These are phyloP conservation scores for Metopia argyrocephala DNA, from an alignment of 2,888 invertebrate genomes.

Conservation along the genomic window DNA sequence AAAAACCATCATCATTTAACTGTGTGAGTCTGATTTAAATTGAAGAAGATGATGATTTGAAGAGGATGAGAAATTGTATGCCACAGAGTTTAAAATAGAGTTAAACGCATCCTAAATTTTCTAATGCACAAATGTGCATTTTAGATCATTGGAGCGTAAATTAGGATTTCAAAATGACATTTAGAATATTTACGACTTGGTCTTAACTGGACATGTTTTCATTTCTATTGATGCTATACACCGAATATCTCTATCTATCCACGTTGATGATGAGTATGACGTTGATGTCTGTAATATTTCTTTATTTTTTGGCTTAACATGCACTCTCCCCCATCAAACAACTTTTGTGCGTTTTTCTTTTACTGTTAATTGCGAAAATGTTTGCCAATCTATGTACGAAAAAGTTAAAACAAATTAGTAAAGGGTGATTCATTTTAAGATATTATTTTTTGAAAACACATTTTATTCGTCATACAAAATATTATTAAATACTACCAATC, in stretches of 20 bases:
- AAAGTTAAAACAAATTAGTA: constrained; percentile 18
- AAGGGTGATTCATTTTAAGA: not conserved
- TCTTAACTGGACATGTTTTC: constrained; percentile 60
- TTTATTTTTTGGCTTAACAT: not conserved
- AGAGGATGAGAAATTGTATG: not conserved
- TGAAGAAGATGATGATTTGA: not conserved
- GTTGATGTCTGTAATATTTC: constrained; percentile 16
- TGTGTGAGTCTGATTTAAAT: constrained; percentile 15
- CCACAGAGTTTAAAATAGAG: constrained; percentile 38
- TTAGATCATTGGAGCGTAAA: constrained; percentile 77
- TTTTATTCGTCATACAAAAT: too few relatives aligned
- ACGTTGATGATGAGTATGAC: constrained; percentile 21
- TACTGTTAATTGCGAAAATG: constrained; percentile 63
- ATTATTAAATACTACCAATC: too few relatives aligned
- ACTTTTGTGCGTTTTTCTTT: constrained; percentile 31
- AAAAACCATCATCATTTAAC: too few relatives aligned
- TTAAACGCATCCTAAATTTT: constrained; percentile 59
- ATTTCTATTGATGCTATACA: constrained; percentile 32
- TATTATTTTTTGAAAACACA: not conserved
- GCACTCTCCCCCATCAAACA: constrained; percentile 6
- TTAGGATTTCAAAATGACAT: constrained; percentile 79
- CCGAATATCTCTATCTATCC: constrained; percentile 6
- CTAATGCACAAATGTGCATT: constrained; percentile 74
- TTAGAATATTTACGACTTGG: constrained; percentile 78
- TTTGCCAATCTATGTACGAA: constrained; percentile 40